A percentile compares a stretch with the other conserved stretches of the same genome.
Conservation (phyloP, 2,113 vertebrate species). For the Grammomys surdaster region DNA sequence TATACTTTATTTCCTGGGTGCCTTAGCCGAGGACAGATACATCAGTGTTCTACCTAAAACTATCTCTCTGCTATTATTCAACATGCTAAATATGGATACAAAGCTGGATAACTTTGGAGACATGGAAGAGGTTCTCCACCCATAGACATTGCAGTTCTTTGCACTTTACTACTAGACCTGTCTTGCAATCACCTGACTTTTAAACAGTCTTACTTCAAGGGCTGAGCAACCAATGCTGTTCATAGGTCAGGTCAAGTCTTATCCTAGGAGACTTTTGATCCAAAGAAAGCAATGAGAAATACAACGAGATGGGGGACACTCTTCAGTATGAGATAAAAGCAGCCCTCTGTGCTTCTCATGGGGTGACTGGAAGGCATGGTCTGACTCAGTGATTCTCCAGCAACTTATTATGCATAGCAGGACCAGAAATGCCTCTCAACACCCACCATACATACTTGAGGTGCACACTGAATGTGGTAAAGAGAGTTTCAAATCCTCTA, state of each 20-base stretch:
- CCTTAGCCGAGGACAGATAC: background rate
- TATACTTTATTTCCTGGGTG: background rate
- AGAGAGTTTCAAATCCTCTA: background rate
- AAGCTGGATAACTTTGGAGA: background rate
- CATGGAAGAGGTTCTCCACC: background rate
- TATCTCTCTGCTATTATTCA: background rate
- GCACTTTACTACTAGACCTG: background rate
- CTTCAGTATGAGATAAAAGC: background rate
- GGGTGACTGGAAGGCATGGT: background rate
- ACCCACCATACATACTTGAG: background rate
- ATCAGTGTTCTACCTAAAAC: background rate
- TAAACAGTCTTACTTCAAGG: background rate
- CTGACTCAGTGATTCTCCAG: background rate
- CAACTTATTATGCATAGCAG: fast-evolving
- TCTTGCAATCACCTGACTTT: background rate
- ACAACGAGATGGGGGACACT: background rate
- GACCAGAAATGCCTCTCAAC: background rate
- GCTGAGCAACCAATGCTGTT: background rate
- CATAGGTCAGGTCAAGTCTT: background rate
- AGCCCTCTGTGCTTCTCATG: background rate
- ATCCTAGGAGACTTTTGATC: background rate
- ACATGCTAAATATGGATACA: background rate
- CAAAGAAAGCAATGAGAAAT: background rate
- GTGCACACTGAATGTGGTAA: background rate
- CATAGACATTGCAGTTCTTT: background rate